Conservation (phyloP, 2,113 vertebrate species). For the Podocnemis expansa region DNA sequence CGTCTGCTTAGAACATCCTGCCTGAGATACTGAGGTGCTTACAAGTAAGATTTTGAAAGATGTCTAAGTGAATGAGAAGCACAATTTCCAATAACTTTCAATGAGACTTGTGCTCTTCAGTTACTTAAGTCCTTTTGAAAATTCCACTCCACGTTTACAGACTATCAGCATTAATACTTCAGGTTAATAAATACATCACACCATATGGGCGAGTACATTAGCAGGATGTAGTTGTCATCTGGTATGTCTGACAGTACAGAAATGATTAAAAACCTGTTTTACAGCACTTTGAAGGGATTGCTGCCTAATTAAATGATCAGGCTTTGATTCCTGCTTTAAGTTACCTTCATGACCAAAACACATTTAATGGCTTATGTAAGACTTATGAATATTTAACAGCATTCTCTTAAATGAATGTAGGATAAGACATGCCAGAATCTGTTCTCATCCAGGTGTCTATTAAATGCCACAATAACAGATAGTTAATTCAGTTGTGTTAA, state of each 20-base stretch:
- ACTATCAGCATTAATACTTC: not conserved
- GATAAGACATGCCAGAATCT: not conserved
- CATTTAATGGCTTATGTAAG: not conserved
- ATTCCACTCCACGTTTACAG: not conserved
- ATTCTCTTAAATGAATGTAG: not conserved
- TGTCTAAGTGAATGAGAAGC: not conserved
- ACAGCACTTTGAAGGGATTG: slow-evolving; percentile 6
- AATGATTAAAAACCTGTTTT: slow-evolving; percentile 7
- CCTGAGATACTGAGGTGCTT: not conserved
- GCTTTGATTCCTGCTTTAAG: not conserved
- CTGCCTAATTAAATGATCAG: not conserved
- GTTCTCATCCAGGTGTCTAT: not conserved
- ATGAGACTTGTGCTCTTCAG: not conserved
- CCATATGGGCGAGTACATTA: not conserved
- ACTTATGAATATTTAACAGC: not conserved
- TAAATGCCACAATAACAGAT: not conserved
- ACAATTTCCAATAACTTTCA: not conserved
- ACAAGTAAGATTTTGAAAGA: not conserved
- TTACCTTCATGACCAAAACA: not conserved
- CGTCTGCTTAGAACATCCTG: not conserved
- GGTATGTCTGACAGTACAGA: not conserved
- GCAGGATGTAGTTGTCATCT: not conserved
- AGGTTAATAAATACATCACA: not conserved
- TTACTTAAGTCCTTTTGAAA: not conserved
- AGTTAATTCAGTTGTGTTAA: not conserved